Evolutionary conservation across 2,888 invertebrate species (phyloP).

Genomic region (Leucophenga montana): DNA sequence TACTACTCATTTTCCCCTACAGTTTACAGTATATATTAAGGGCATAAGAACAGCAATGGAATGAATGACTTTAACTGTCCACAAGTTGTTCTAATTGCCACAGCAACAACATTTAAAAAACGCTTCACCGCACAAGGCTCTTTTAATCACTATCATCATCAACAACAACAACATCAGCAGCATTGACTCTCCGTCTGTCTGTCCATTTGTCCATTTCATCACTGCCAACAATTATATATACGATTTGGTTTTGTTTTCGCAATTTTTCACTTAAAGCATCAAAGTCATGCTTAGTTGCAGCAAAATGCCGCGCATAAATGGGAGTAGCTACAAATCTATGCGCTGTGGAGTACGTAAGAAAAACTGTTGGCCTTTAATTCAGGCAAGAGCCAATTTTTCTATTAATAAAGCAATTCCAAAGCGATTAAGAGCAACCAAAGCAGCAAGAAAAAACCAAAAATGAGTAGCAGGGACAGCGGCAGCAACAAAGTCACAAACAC

Average conservation of each 20-base stretch:
- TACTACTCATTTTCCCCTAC: neutral
- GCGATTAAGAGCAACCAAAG: slow-evolving; percentile 60
- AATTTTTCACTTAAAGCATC: slow-evolving; percentile 68
- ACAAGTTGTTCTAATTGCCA: slow-evolving; percentile 31
- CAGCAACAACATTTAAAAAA: slow-evolving; percentile 14
- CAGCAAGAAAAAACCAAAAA: slow-evolving; percentile 37
- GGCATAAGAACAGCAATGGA: neutral
- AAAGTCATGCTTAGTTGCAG: slow-evolving; percentile 64
- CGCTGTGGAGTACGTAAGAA: neutral
- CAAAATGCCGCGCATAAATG: slow-evolving; percentile 35
- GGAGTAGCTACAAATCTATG: slow-evolving; percentile 17
- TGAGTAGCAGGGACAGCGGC: slow-evolving; percentile 19
- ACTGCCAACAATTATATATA: slow-evolving; percentile 8
- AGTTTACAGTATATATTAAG: slow-evolving; percentile 15
- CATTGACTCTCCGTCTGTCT: slow-evolving; percentile 42
- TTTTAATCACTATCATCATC: slow-evolving; percentile 19
- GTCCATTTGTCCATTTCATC: slow-evolving; percentile 8
- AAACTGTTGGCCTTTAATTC: slow-evolving; percentile 33
- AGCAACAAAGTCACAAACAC: slow-evolving; percentile 38
- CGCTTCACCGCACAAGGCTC: slow-evolving; percentile 13
- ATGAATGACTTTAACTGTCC: slow-evolving; percentile 14
- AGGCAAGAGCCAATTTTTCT: slow-evolving; percentile 56
- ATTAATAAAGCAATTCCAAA: slow-evolving; percentile 69
- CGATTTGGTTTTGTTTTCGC: slow-evolving; percentile 33
- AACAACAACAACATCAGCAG: slow-evolving; percentile 4